Percentiles rank a stretch among this genome's conserved stretches.
phyloP scores from a whole-genome alignment of 2,888 invertebrate species.

The Podabrus alpinus region DNA sequence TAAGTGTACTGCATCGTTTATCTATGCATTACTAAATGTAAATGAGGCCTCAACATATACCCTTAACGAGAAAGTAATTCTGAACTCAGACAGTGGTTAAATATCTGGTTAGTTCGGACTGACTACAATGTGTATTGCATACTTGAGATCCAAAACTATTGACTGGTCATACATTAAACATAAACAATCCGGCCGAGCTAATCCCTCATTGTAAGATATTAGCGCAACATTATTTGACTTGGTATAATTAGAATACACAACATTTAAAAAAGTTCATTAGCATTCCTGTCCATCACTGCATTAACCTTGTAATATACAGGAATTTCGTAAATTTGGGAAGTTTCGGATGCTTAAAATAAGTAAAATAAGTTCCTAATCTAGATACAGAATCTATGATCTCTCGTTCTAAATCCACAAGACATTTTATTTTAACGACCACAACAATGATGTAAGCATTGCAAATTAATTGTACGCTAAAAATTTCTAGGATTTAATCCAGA shows the following conservation, averaged over 20 bases:
- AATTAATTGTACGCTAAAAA: no score
- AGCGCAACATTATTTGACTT: not conserved
- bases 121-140: not conserved
- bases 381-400: not conserved
- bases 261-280: not conserved
- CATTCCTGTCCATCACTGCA: not conserved
- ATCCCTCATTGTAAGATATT: not conserved
- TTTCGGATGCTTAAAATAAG: not conserved
- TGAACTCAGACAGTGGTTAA: not conserved
- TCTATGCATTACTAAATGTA: not conserved
- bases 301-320: not conserved
- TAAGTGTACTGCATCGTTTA: not conserved
- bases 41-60: not conserved
- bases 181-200: not conserved
- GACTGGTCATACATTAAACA: not conserved
- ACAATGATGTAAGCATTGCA: no score
- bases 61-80: not conserved
- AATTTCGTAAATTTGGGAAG: not conserved
- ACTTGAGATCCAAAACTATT: not conserved
- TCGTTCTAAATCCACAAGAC: no score
- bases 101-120: not conserved
- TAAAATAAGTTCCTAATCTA: not conserved
- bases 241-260: not conserved
- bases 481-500: no score
- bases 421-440: no score